Conservation (phyloP, 2,113 vertebrate species). For the Salvator merianae region DNA sequence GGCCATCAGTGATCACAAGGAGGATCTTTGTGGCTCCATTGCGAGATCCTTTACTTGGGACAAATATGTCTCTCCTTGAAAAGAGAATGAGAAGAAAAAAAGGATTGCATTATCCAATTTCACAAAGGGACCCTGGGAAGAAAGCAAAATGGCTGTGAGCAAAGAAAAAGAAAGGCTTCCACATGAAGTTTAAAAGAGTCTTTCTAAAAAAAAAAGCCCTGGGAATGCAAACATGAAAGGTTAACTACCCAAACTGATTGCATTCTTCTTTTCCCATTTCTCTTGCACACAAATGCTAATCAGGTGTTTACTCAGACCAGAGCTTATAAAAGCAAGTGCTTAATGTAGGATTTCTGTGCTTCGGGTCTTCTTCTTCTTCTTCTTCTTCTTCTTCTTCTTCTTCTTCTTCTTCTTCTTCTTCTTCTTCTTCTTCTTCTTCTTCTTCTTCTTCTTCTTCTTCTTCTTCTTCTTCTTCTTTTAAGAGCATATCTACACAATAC, state of each 20-base stretch:
- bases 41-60: conserved; percentile 45
- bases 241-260: not conserved
- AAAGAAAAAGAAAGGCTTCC: not conserved
- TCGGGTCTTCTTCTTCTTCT: not conserved
- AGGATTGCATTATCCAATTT: not conserved
- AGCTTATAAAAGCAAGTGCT: not conserved
- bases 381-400: too few species aligned
- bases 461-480: not conserved
- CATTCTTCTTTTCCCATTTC: not conserved
- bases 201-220: not conserved
- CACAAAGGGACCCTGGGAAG: not conserved
- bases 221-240: not conserved
- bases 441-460: too few species aligned
- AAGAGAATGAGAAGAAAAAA: not conserved
- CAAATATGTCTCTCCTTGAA: conserved; percentile 59
- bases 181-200: not conserved
- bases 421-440: too few species aligned
- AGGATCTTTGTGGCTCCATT: conserved; percentile 66
- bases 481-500: not conserved
- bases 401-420: too few species aligned
- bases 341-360: not conserved
- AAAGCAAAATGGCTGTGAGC: not conserved
- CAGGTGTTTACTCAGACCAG: not conserved
- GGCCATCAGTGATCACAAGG: conserved; percentile 78
- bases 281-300: not conserved